Percentiles rank a stretch among this genome's conserved stretches.
phyloP scores from a whole-genome alignment of 1,140 invertebrate species.

The Dermatophagoides farinae region DNA sequence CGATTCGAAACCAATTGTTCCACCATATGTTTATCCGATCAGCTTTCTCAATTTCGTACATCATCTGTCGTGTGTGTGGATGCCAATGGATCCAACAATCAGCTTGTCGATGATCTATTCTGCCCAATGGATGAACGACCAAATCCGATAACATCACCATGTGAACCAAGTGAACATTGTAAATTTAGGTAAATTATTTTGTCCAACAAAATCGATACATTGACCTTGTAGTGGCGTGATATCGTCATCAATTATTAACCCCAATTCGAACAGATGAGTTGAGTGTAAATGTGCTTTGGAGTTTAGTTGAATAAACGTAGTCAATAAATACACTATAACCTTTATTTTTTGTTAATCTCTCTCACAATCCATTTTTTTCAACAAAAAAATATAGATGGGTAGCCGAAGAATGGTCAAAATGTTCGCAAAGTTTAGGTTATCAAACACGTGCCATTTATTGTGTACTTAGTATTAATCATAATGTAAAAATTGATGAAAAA shows the following conservation, averaged over 20 bases:
- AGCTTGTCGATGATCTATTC: conserved; percentile 45
- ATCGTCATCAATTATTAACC: too few species aligned
- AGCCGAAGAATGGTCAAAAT: conserved; percentile 62
- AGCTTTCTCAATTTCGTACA: neutral
- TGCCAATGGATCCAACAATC: neutral
- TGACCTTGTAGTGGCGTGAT: too few species aligned
- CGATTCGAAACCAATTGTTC: conserved; percentile 57
- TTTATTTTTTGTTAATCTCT: neutral
- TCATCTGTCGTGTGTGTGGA: neutral
- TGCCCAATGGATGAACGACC: conserved; percentile 35
- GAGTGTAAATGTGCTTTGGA: conserved; percentile 60
- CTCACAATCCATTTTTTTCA: neutral
- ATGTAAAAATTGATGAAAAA: conserved; percentile 38
- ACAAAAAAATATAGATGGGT: conserved; percentile 47
- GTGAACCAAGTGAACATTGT: conserved; percentile 18
- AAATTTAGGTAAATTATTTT: too few species aligned
- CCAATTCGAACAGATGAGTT: conserved; percentile 59
- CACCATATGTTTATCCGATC: conserved; percentile 39
- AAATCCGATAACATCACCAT: too few species aligned
- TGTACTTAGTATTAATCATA: conserved; percentile 43
- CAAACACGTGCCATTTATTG: conserved; percentile 53
- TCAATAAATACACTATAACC: too few species aligned
- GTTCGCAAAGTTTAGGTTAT: conserved; percentile 54
- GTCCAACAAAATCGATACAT: too few species aligned
- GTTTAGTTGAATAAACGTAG: conserved; percentile 42